phyloP scores from a whole-genome alignment of 30 jellyfish, hydroid and myxozoan genomes.

The Nemopilema nomurai region DNA sequence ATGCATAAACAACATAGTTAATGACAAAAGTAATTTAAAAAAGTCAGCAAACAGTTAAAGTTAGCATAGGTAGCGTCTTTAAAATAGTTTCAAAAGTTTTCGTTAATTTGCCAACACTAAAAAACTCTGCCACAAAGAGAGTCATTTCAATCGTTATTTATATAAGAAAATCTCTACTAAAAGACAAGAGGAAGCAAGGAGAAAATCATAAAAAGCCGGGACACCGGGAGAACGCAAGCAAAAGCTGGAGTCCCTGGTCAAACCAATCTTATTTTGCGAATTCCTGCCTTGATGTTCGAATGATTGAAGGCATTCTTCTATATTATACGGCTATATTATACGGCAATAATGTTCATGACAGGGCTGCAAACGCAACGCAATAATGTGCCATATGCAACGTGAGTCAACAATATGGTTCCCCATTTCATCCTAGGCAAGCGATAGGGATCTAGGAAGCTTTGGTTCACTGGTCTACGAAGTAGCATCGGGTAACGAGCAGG shows the following conservation, averaged over 20 bases:
- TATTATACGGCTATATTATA: too few species aligned
- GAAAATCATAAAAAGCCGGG: not conserved
- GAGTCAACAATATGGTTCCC: not conserved
- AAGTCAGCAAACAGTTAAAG: not conserved
- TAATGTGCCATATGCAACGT: too few species aligned
- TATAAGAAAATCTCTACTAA: not conserved
- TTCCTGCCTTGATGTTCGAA: too few species aligned
- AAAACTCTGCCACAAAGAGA: not conserved
- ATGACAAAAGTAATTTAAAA: not conserved
- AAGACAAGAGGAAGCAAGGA: not conserved
- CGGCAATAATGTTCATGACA: too few species aligned
- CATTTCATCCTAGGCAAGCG: slow-evolving; percentile 46
- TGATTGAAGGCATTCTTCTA: too few species aligned
- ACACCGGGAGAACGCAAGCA: not conserved
- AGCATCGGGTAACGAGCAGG: slow-evolving; percentile 59
- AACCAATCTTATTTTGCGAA: too few species aligned
- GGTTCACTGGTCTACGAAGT: slow-evolving; percentile 55
- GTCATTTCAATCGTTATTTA: not conserved
- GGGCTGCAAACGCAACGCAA: too few species aligned
- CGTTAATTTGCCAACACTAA: not conserved
- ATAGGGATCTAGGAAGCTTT: slow-evolving; percentile 51
- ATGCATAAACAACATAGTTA: not conserved
- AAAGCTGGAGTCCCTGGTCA: not conserved
- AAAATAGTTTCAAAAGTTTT: not conserved
- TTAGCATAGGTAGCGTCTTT: not conserved